These are phyloP conservation scores for Tachina fera DNA, from an alignment of 2,888 invertebrate species.

Conservation along the genomic window DNA sequence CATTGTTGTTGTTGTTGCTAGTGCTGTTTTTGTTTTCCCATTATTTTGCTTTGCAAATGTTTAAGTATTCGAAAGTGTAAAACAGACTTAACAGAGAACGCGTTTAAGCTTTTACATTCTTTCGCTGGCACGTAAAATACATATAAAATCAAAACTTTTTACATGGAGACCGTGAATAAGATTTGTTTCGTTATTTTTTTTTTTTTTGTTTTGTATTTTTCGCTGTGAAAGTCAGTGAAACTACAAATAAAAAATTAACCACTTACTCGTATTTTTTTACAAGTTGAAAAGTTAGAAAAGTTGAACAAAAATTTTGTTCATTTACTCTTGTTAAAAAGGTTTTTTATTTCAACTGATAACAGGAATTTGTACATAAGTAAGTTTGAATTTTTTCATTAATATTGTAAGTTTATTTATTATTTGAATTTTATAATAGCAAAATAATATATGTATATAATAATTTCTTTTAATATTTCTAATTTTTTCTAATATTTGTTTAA, in stretches of 20 bases:
- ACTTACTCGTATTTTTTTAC: not conserved
- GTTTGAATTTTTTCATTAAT: not conserved
- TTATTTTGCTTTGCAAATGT: constrained; percentile 13
- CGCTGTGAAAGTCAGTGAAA: not conserved
- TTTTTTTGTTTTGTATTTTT: not conserved
- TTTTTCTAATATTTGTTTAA: too few species aligned
- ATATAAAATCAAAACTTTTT: constrained; percentile 55
- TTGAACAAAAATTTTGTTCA: not conserved
- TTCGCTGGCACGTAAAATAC: constrained; percentile 46
- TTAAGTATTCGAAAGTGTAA: constrained; percentile 4
- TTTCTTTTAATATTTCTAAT: too few species aligned
- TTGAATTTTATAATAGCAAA: too few species aligned
- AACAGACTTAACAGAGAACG: constrained; percentile 11
- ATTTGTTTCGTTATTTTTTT: constrained; percentile 25
- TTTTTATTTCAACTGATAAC: not conserved
- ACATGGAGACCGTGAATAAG: constrained; percentile 21
- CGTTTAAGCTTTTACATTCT: constrained; percentile 46
- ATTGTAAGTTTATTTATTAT: too few species aligned
- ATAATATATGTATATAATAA: too few species aligned
- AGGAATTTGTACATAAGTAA: not conserved
- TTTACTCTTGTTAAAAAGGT: not conserved
- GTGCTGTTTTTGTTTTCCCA: not conserved
- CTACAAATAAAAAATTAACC: not conserved
- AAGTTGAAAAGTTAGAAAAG: not conserved
- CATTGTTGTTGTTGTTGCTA: not conserved